These are phyloP conservation scores for Platyura marginata DNA, from an alignment of 1,140 invertebrate genomes.

Conservation along the genomic window DNA sequence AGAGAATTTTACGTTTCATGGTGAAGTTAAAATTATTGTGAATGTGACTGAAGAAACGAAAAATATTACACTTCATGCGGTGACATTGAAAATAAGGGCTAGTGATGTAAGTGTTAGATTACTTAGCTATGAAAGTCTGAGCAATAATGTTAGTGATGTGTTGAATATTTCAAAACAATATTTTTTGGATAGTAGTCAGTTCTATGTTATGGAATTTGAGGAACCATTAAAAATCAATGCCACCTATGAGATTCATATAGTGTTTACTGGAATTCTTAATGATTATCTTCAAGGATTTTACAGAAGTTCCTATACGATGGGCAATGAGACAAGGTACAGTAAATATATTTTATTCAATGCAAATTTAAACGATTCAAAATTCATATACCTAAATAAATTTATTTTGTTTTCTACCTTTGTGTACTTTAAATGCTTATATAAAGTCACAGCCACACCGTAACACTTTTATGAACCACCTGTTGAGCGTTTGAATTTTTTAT, in stretches of 20 bases:
- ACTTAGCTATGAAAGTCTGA: too few species aligned
- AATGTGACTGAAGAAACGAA: conserved; percentile 41
- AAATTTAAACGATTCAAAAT: too few species aligned
- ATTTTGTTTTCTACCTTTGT: background rate
- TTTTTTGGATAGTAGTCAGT: conserved; percentile 38
- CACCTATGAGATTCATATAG: conserved; percentile 47
- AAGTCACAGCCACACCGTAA: background rate
- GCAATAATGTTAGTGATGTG: conserved; percentile 8
- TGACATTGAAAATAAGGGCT: conserved; percentile 41
- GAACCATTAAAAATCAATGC: conserved; percentile 32
- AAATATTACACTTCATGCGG: conserved; percentile 58
- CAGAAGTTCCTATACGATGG: conserved; percentile 57
- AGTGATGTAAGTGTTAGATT: conserved; percentile 28
- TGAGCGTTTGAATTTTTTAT: background rate
- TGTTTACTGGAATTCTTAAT: conserved; percentile 49
- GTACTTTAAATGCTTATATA: background rate
- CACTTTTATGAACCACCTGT: background rate
- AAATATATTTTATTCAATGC: too few species aligned
- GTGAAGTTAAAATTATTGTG: conserved; percentile 47
- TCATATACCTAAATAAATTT: background rate
- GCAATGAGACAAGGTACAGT: conserved; percentile 52
- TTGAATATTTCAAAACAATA: conserved; percentile 31
- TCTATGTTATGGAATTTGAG: conserved; percentile 46
- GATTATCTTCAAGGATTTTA: conserved; percentile 75
- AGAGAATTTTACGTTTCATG: conserved; percentile 58